Percentiles rank a stretch among this genome's conserved stretches.
Evolutionary conservation across 2,797 vertebrate genomes (phyloP).

Genomic region (Cetoscarus ocellatus): DNA sequence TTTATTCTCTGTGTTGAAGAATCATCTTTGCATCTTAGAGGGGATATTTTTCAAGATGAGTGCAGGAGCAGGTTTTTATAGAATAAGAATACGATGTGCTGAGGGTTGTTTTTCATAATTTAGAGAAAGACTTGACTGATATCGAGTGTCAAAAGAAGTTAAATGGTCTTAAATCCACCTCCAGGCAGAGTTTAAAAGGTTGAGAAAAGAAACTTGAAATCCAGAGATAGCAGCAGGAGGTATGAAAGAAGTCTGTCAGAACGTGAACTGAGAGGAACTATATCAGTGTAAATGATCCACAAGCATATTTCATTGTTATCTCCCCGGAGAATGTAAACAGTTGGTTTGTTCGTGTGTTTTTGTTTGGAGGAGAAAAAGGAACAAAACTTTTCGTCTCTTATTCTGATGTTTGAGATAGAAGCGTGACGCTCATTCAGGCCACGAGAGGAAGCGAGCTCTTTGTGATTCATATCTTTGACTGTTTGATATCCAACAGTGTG

Average conservation of each 20-base stretch:
- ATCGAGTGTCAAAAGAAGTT: slow-evolving; percentile 14
- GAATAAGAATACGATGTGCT: background rate
- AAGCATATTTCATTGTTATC: background rate
- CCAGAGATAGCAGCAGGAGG: slow-evolving; percentile 3
- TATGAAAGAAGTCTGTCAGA: background rate
- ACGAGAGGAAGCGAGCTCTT: slow-evolving; percentile 20
- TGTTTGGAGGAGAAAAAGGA: slow-evolving; percentile 11
- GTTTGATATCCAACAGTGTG: slow-evolving; percentile 37
- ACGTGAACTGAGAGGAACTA: background rate
- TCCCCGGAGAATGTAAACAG: slow-evolving; percentile 15
- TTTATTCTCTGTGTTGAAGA: no score
- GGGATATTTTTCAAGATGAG: slow-evolving; percentile 15
- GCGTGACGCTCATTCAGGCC: slow-evolving; percentile 36
- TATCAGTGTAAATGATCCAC: slow-evolving; percentile 9
- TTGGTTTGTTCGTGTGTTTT: slow-evolving; percentile 23
- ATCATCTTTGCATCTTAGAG: background rate
- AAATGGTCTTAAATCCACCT: slow-evolving; percentile 23
- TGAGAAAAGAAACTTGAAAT: background rate
- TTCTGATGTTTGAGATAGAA: slow-evolving; percentile 37
- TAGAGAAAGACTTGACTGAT: background rate
- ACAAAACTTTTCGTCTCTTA: slow-evolving; percentile 17
- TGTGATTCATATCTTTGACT: slow-evolving; percentile 43
- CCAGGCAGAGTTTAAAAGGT: slow-evolving; percentile 10
- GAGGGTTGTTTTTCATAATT: background rate
- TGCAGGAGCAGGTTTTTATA: background rate